Conservation (phyloP, 2,888 invertebrate species). For the Platypus cylindrus region DNA sequence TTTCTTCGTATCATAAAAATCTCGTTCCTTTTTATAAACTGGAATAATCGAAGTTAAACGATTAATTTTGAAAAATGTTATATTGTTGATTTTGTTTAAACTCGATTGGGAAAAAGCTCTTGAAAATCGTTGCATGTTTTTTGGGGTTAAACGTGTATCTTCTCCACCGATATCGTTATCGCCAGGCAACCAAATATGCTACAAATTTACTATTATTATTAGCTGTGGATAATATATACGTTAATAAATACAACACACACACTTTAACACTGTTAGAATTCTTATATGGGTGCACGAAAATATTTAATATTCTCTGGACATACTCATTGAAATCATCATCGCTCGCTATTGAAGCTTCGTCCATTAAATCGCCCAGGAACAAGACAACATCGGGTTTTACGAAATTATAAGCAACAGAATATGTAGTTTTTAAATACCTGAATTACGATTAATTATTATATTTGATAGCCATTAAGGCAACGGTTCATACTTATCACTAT, state of each 20-base stretch:
- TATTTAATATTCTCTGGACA: slow-evolving; percentile 55
- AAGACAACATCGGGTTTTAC: slow-evolving; percentile 72
- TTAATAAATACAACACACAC: slow-evolving; percentile 13
- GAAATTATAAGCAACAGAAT: slow-evolving; percentile 53
- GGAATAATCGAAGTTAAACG: slow-evolving; percentile 53
- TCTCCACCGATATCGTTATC: slow-evolving; percentile 98
- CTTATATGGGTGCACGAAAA: slow-evolving; percentile 41
- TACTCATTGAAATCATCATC: slow-evolving; percentile 58
- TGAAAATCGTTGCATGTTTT: slow-evolving; percentile 59
- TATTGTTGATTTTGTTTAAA: slow-evolving; percentile 45
- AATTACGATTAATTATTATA: slow-evolving; percentile 2
- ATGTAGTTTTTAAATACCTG: slow-evolving; percentile 73
- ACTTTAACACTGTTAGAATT: slow-evolving; percentile 26
- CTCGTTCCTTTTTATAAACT: slow-evolving; percentile 36
- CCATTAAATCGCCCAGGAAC: slow-evolving; percentile 89
- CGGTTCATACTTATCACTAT: slow-evolving; percentile 70
- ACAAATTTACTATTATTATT: slow-evolving; percentile 9
- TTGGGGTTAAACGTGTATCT: slow-evolving; percentile 52
- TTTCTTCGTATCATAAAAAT: slow-evolving; percentile 32
- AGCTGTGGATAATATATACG: slow-evolving; percentile 4
- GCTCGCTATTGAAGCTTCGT: slow-evolving; percentile 78
- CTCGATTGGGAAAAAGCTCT: slow-evolving; percentile 60
- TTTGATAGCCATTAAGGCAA: background rate
- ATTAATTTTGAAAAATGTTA: slow-evolving; percentile 65
- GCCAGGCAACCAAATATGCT: slow-evolving; percentile 82